phyloP scores from a whole-genome alignment of 2,113 vertebrate genomes.

The Chiloscyllium plagiosum region DNA sequence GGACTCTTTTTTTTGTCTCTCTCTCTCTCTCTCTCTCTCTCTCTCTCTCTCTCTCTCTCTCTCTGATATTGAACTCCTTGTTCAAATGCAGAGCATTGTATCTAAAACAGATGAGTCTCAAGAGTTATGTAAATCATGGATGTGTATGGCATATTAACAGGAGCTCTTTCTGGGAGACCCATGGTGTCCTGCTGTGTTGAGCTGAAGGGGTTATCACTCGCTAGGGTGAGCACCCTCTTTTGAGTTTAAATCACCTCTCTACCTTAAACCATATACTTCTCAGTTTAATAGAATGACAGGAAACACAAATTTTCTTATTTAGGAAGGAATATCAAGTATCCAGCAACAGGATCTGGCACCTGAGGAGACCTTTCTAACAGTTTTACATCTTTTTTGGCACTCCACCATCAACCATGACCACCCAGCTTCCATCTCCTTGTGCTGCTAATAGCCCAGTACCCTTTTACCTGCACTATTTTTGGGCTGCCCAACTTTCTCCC shows the following conservation, averaged over 20 bases:
- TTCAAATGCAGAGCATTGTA: neutral
- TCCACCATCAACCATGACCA: too few species aligned
- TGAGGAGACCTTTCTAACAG: too few species aligned
- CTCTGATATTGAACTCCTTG: neutral
- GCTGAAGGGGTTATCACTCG: neutral
- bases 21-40: too few species aligned
- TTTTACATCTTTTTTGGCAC: too few species aligned
- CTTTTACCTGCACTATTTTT: neutral
- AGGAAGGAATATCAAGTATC: too few species aligned
- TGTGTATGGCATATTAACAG: neutral
- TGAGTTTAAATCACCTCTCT: neutral
- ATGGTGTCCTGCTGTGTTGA: neutral
- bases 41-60: too few species aligned
- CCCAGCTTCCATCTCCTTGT: neutral
- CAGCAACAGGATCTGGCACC: too few species aligned
- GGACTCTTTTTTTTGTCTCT: too few species aligned
- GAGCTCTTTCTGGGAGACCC: too few species aligned
- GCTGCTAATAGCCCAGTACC: neutral
- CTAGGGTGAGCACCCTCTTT: neutral
- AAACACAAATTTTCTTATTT: neutral
- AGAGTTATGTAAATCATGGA: neutral
- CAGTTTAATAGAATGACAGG: neutral
- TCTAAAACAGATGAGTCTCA: neutral
- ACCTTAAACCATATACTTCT: neutral
- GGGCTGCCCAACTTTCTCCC: neutral